phyloP scores from a whole-genome alignment of 2,113 vertebrate genomes.

The Dipodomys merriami region DNA sequence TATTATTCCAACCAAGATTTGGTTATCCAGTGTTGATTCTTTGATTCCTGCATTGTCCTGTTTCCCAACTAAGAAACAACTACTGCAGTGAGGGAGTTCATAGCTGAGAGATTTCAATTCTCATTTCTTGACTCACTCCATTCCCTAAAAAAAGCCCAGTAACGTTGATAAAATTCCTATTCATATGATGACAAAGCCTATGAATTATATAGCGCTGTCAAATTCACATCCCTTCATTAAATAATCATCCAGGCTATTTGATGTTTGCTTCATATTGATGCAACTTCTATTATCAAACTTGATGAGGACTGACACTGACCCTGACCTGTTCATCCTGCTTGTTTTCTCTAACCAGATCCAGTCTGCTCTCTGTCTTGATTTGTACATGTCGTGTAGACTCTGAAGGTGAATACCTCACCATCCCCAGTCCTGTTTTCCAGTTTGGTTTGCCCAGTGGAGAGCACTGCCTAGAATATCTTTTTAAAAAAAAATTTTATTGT shows the following conservation, averaged over 20 bases:
- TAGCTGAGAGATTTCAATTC: neutral
- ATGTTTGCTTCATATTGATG: neutral
- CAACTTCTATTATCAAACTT: neutral
- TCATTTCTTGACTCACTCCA: neutral
- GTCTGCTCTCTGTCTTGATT: neutral
- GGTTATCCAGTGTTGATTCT: neutral
- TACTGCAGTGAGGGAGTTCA: accelerated
- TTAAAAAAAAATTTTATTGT: too few species aligned
- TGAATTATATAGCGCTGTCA: neutral
- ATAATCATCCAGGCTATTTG: neutral
- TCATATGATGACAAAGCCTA: neutral
- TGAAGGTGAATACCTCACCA: too few species aligned
- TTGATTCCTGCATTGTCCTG: neutral
- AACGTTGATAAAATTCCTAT: neutral
- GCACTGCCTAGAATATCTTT: too few species aligned
- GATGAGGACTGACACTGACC: too few species aligned
- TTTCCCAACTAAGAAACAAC: neutral
- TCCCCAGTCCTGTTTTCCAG: neutral
- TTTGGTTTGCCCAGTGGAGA: neutral
- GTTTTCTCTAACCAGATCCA: neutral
- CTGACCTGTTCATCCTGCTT: neutral
- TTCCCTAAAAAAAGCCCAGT: neutral
- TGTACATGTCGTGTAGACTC: too few species aligned
- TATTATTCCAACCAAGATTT: neutral
- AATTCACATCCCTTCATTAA: neutral